phyloP scores from a whole-genome alignment of 2,888 invertebrate species.

The Heliconius aoede region DNA sequence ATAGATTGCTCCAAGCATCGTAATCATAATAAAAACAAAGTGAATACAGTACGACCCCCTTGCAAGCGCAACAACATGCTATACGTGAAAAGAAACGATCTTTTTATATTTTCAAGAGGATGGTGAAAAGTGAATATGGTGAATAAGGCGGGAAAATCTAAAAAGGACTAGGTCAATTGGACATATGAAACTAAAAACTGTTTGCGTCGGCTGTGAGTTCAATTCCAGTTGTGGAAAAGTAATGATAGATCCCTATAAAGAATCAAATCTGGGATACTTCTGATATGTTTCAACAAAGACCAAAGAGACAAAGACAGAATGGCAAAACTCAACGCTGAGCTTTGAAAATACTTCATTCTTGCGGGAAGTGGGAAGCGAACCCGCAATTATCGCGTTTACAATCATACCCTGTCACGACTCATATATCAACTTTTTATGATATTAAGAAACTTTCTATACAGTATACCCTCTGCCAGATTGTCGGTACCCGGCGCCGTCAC shows the following conservation, averaged over 20 bases:
- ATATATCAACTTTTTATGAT: too few species aligned
- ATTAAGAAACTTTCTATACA: neutral
- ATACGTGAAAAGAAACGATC: neutral
- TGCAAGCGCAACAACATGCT: neutral
- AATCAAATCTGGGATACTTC: too few species aligned
- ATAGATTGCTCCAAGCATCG: neutral
- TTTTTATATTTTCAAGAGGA: neutral
- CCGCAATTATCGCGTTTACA: neutral
- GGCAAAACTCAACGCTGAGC: too few species aligned
- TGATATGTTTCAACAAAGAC: too few species aligned
- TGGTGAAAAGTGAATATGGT: neutral
- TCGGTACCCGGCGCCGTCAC: slow-evolving; percentile 55
- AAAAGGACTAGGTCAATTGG: neutral
- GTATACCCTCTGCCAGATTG: neutral
- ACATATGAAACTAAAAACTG: neutral
- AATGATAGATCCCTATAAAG: neutral
- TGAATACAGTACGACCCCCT: slow-evolving; percentile 13
- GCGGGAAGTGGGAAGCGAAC: neutral
- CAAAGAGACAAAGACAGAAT: too few species aligned
- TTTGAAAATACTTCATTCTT: neutral
- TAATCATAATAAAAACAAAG: slow-evolving; percentile 26
- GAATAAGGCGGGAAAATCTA: neutral
- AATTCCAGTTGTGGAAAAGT: neutral
- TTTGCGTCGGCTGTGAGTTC: neutral
- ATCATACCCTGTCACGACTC: neutral